Conservation (phyloP, 2,797 vertebrate genomes). For the Gouania willdenowi region DNA sequence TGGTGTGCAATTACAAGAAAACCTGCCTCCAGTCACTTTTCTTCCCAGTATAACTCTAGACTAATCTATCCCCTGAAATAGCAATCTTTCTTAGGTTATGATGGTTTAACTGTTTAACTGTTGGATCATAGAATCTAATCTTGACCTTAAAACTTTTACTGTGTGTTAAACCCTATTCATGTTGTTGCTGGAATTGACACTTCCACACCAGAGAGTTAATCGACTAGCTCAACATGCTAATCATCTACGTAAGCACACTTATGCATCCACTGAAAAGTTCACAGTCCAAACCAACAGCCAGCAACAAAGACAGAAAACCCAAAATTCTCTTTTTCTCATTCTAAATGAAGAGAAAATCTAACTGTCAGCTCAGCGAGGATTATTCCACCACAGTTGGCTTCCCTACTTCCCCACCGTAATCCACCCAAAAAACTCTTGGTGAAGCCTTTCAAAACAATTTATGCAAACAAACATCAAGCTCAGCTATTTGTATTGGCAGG, state of each 20-base stretch:
- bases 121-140: too few relatives aligned
- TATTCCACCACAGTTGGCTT: conserved; percentile 66
- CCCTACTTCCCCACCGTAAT: conserved; percentile 76
- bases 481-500: conserved; percentile 95
- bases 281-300: conserved; percentile 50
- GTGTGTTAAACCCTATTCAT: conserved; percentile 55
- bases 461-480: conserved; percentile 95
- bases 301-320: conserved; percentile 51
- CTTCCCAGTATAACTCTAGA: conserved; percentile 46
- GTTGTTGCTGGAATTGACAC: conserved; percentile 65
- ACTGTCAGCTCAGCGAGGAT: conserved; percentile 68
- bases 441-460: conserved; percentile 97
- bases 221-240: conserved; percentile 32
- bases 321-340: conserved; percentile 38
- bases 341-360: conserved; percentile 63
- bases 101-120: too few relatives aligned
- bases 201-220: conserved; percentile 47
- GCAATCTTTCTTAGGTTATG: conserved; percentile 34
- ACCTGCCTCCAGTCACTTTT: conserved; percentile 20
- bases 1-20: conserved; percentile 19
- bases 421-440: conserved; percentile 86
- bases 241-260: conserved; percentile 7
- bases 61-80: conserved; percentile 47
- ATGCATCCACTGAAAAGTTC: conserved; percentile 50
- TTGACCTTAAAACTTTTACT: conserved; percentile 57